phyloP scores from a whole-genome alignment of 2,113 vertebrate species.

The Daphoenositta chrysoptera region DNA sequence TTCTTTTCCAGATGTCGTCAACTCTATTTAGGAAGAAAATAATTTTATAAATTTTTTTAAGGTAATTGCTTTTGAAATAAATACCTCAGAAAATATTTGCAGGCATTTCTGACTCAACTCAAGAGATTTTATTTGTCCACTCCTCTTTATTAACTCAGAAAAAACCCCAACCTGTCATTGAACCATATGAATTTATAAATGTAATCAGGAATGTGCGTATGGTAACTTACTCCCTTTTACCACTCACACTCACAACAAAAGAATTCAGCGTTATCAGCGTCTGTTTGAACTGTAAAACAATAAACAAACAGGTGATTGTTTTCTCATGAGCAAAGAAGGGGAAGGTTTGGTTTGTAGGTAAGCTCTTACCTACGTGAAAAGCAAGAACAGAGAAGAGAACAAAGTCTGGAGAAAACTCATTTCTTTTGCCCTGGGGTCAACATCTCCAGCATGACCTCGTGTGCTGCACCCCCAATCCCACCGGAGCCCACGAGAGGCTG shows the following conservation, averaged over 20 bases:
- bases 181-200: not conserved
- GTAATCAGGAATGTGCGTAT: not conserved
- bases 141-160: not conserved
- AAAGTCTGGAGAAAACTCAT: not conserved
- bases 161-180: not conserved
- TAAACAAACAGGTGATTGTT: conserved; percentile 65
- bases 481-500: not conserved
- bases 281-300: conserved; percentile 62
- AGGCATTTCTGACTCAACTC: not conserved
- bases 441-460: not conserved
- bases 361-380: conserved; percentile 16
- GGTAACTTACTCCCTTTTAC: conserved; percentile 7
- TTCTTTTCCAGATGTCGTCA: not conserved
- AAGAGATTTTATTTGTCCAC: not conserved
- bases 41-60: not conserved
- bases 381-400: not conserved
- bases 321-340: conserved; percentile 10
- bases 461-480: not conserved
- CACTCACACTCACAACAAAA: conserved; percentile 13
- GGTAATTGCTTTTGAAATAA: not conserved
- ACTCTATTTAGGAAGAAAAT: not conserved
- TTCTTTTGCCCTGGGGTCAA: not conserved
- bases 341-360: conserved; percentile 13
- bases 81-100: not conserved
- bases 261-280: conserved; percentile 60